A percentile compares a stretch with the other conserved stretches of the same genome.
phyloP scores from a whole-genome alignment of 2,888 invertebrate species.

The Athrips mouffetella region DNA sequence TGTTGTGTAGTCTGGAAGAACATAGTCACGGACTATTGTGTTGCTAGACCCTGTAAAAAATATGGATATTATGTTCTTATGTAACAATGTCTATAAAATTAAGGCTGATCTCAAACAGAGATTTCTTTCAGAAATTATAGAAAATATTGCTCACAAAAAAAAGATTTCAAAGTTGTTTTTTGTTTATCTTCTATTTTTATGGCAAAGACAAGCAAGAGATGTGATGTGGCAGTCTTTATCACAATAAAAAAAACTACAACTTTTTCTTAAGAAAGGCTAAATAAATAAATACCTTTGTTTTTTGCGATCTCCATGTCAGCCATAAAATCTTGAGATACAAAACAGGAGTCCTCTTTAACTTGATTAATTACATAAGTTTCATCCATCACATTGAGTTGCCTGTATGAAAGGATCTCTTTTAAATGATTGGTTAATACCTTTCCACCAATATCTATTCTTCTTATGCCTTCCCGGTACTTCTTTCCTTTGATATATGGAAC shows the following conservation, averaged over 20 bases:
- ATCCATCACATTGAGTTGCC: slow-evolving; percentile 98
- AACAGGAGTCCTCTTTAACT: slow-evolving; percentile 98
- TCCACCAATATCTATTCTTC: slow-evolving; percentile 96
- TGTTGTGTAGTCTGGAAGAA: slow-evolving; percentile 96
- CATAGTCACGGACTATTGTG: slow-evolving; percentile 91
- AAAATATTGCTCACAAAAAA: too few relatives aligned
- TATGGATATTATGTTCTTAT: too few relatives aligned
- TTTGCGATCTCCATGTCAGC: slow-evolving; percentile 86
- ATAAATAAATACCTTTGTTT: slow-evolving; percentile 48
- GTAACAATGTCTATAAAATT: too few relatives aligned
- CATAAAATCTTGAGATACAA: slow-evolving; percentile 90
- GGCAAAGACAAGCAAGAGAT: too few relatives aligned
- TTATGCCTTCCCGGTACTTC: slow-evolving; percentile 81
- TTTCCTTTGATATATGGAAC: slow-evolving; percentile 92
- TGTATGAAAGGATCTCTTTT: slow-evolving; percentile 97
- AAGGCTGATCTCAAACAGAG: too few relatives aligned
- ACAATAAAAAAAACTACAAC: not conserved
- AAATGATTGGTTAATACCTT: slow-evolving; percentile 98
- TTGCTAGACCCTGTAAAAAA: slow-evolving; percentile 46
- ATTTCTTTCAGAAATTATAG: too few relatives aligned
- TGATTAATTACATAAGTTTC: slow-evolving; percentile 99
- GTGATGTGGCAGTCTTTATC: too few relatives aligned
- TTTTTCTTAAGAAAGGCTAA: not conserved
- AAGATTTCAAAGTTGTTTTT: too few relatives aligned
- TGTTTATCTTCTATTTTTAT: too few relatives aligned